Percentiles rank a stretch among this genome's conserved stretches.
phyloP scores from a whole-genome alignment of 2,797 vertebrate species.

The Stomatorhinus walkeri region DNA sequence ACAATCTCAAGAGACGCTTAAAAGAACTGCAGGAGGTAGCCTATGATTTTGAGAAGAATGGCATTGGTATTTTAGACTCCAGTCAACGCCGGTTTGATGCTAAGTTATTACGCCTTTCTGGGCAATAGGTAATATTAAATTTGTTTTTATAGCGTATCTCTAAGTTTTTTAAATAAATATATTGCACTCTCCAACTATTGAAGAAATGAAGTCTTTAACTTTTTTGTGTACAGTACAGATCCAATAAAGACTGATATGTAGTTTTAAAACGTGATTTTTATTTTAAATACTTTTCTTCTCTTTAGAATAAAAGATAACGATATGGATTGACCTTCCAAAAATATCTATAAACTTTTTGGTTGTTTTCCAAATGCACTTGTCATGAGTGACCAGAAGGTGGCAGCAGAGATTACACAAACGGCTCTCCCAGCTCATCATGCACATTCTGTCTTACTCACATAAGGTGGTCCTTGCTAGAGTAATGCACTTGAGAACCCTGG shows the following conservation, averaged over 20 bases:
- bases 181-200: background rate
- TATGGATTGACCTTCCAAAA: background rate
- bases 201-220: background rate
- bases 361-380: background rate
- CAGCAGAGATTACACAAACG: background rate
- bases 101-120: slow-evolving; percentile 54
- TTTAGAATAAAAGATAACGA: background rate
- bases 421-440: background rate
- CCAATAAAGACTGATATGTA: background rate
- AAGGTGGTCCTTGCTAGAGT: background rate
- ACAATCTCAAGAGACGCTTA: slow-evolving; percentile 55
- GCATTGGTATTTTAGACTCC: slow-evolving; percentile 54
- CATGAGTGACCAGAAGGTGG: background rate
- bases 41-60: slow-evolving; percentile 61
- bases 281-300: background rate
- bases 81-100: slow-evolving; percentile 59
- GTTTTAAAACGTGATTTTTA: background rate
- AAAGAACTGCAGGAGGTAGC: slow-evolving; percentile 46
- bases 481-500: background rate
- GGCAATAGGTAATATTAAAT: slow-evolving; percentile 12
- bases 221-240: background rate
- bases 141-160: background rate
- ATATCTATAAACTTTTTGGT: background rate
- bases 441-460: background rate
- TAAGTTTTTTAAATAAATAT: background rate